Evolutionary conservation across 2,113 vertebrate species (phyloP), one percentile per base, ranked within the genome.

Genomic region (Psephotus haematonotus): DNA sequence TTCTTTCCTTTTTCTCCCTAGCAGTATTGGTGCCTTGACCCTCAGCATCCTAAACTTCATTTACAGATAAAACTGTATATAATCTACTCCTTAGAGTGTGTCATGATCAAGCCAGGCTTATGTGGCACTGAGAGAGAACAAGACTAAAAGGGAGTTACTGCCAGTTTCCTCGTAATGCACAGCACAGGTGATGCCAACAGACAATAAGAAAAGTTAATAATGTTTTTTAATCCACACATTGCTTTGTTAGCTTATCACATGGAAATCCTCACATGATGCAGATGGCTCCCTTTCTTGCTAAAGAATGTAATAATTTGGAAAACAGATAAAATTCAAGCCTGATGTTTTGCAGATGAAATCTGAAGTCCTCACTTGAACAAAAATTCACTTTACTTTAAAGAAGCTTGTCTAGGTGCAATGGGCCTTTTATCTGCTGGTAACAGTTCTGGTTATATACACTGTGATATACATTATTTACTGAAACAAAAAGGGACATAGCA

Each of bases 101-200:
- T 12, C 7, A 0, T 0, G 11, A 62, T 25, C 35, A 53, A 43
- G 17, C 8, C 60, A 57, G 31, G 44, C 27, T 82, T 27, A 23
- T 15, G 50, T 47, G 75, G 20, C 46, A 11, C 13, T 1, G 27
- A 8, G 65, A 33, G 41, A 1, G 10, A 60, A 23, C 29, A 17
- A 23, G 53, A 3, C 49, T 11, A 8, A 35, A 5, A 17, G 20
- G 44, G 37, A 31, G 16, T 46, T 13, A 5, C 27, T 7, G 33
- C 41, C 2, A 1, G 7, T 33, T 11, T 47, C 41, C 49, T 47
- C 4, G 2, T 3, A 11, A 2, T 13, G 2, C 47, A 7, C 24
- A 7, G 29, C n/a, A 8, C 19, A 8, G 62, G 43, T 1, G 1
- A 25, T 11, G 65, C 41, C n/a, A 35, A 19, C 10, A 5, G 18